Base-by-base conservation (phyloP, 2,113 vertebrate species). In the Oenanthe melanoleuca region DNA sequence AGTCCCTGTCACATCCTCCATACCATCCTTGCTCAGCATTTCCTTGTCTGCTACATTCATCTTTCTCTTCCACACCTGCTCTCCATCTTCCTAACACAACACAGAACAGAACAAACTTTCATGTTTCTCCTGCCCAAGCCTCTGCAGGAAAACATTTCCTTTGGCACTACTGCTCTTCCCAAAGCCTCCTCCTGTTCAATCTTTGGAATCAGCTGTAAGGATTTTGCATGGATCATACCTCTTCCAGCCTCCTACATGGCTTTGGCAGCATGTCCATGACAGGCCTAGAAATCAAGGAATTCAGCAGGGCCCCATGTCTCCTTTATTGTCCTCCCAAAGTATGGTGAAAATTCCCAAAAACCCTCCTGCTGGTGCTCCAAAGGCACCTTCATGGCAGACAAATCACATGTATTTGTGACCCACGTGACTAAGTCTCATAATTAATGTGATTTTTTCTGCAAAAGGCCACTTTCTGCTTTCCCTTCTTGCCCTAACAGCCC, bases 81-180 rank as follows among this genome's bases (percentile, higher is more conserved):
- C 67, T 95, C 63, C 71, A 66, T 50, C 69, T 85, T 92, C 56
- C 34, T 18, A 33, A 65, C 78, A 89, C 31, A 89, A 53, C 82
- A 8, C 21, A 31, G 7, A 71, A 81, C 53, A 71, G 31, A 34
- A 59, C 5, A 74, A 22, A 47, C 11, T 55, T 40, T 29, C 4
- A 12, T 34, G 24, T 49, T 44, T n/a, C 22, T 64, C 60, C 65
- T 87, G 69, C n/a, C 33, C 59, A 42, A 77, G 34, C 25, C 57
- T 57, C 37, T 49, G 28, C 53, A 93, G 64, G 29, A 59, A 34
- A 65, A 86, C 14, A 31, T 2, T 1, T 47, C 33, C 33, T 21
- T 65, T 66, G 53, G 11, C 67, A 71, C 22, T 45, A 37, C 38
- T 31, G 50, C 55, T 70, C 42, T 18, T 92, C 52, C 59, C 52